Conservation (phyloP, 2,797 vertebrate species). For the Hippocampus kuda region DNA sequence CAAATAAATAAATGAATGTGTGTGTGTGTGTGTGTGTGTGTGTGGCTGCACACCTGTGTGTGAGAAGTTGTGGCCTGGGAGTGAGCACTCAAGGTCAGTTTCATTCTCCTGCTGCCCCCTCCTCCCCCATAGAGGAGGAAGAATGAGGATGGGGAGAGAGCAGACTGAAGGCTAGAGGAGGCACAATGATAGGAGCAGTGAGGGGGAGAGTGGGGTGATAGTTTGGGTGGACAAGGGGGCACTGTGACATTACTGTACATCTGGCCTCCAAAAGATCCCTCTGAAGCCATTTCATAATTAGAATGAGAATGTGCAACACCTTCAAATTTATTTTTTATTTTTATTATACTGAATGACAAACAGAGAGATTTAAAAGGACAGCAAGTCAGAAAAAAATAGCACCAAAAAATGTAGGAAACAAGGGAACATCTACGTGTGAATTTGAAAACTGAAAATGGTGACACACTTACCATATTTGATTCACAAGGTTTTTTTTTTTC, state of each 20-base stretch:
- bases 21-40: constrained; percentile 16
- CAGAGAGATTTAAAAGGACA: neutral
- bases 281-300: constrained; percentile 2
- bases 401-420: neutral
- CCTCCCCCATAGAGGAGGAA: constrained; percentile 23
- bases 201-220: constrained; percentile 18
- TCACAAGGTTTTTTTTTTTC: too few relatives aligned
- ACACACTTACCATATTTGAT: too few relatives aligned
- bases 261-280: constrained; percentile 22
- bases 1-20: too few relatives aligned
- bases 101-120: constrained; percentile 24
- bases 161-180: constrained; percentile 41
- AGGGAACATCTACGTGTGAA: neutral
- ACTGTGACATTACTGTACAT: constrained; percentile 52
- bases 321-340: neutral
- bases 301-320: neutral
- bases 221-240: constrained; percentile 34
- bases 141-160: constrained; percentile 45
- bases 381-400: too few relatives aligned
- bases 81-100: constrained; percentile 50
- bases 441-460: too few relatives aligned
- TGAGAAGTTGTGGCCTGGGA: constrained; percentile 50
- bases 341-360: neutral
- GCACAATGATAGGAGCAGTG: constrained; percentile 31
- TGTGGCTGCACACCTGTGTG: constrained; percentile 35